These are phyloP conservation scores for Nymphicus hollandicus DNA, from an alignment of 2,113 vertebrate species.

Conservation along the genomic window DNA sequence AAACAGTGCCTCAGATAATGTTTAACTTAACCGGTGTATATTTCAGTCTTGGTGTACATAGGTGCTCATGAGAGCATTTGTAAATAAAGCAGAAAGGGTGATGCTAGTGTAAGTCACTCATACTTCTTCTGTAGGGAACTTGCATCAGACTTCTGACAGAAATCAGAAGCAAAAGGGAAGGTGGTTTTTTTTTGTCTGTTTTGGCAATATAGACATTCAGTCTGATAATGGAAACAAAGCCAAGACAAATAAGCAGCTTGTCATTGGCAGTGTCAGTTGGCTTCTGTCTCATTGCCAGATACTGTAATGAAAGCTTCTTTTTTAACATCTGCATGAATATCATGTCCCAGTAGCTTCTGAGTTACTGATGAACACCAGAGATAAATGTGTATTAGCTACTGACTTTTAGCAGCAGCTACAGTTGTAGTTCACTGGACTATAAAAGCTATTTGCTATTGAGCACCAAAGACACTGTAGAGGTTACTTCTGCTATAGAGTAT, in stretches of 20 bases:
- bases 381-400: background rate
- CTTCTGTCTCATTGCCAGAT: background rate
- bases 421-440: background rate
- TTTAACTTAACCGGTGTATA: background rate
- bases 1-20: background rate
- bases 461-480: too few species aligned
- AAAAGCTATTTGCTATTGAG: background rate
- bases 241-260: background rate
- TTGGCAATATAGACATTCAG: background rate
- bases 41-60: background rate
- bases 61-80: background rate
- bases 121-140: background rate
- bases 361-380: background rate
- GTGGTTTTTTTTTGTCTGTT: background rate
- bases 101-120: background rate
- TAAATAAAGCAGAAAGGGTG: background rate
- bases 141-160: background rate
- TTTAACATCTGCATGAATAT: background rate
- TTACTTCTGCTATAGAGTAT: background rate
- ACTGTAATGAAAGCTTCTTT: background rate
- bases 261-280: background rate
- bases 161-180: background rate
- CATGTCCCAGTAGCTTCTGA: background rate
- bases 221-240: background rate
- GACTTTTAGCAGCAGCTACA: background rate